phyloP scores from a whole-genome alignment of 2,888 invertebrate species.

The Ichneumoninae sp. region DNA sequence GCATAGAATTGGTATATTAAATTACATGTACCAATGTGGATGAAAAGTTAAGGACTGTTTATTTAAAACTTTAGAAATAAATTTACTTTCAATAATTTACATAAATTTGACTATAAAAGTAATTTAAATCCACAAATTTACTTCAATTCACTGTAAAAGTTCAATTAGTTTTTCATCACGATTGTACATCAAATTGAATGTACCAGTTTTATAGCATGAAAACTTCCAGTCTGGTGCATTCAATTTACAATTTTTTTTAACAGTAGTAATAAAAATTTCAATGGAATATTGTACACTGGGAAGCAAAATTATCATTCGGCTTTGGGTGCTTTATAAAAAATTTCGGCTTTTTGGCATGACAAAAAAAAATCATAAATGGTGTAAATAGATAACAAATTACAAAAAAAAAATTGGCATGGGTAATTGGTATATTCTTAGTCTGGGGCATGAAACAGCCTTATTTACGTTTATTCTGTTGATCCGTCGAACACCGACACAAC shows the following conservation, averaged over 20 bases:
- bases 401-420: constrained; percentile 50
- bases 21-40: too few species aligned
- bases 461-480: background rate
- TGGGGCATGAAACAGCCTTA: background rate
- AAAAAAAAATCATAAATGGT: constrained; percentile 5
- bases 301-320: constrained; percentile 68
- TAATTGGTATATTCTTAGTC: constrained; percentile 27
- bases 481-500: background rate
- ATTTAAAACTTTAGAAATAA: background rate
- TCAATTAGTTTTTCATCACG: too few species aligned
- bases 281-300: constrained; percentile 39
- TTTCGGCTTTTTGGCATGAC: constrained; percentile 52
- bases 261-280: background rate
- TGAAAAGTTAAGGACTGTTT: too few species aligned
- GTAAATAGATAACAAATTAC: constrained; percentile 51
- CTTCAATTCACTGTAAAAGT: too few species aligned
- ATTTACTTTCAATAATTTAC: background rate
- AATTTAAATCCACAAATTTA: too few species aligned
- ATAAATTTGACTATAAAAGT: too few species aligned
- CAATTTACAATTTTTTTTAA: background rate
- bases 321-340: constrained; percentile 60
- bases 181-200: too few species aligned
- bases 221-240: too few species aligned
- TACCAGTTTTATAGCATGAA: too few species aligned
- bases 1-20: too few species aligned